phyloP scores from a whole-genome alignment of 2,888 invertebrate species.

The Acrocyrtus sp. region DNA sequence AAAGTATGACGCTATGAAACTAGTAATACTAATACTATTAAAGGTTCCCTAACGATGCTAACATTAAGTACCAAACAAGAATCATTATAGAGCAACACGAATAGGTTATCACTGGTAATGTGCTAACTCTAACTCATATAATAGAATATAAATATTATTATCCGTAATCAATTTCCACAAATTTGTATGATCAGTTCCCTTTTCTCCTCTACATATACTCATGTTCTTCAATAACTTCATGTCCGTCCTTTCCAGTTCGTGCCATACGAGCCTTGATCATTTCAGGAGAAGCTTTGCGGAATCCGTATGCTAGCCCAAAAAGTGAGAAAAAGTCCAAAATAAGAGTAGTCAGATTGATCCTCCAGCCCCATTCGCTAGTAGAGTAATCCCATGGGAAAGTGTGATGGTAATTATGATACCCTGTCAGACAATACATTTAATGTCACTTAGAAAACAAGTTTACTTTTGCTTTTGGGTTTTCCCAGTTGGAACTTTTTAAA shows the following conservation, averaged over 20 bases:
- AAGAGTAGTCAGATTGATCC: conserved; percentile 48
- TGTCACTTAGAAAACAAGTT: background rate
- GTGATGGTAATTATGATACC: conserved; percentile 57
- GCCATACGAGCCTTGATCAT: conserved; percentile 53
- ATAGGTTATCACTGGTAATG: too few relatives aligned
- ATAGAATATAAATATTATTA: too few relatives aligned
- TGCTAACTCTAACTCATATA: too few relatives aligned
- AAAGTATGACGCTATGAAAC: too few relatives aligned
- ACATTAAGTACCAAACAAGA: too few relatives aligned
- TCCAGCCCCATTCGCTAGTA: conserved; percentile 50
- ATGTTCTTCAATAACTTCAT: conserved; percentile 48
- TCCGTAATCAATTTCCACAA: too few relatives aligned
- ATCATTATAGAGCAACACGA: too few relatives aligned
- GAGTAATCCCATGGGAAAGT: conserved; percentile 57
- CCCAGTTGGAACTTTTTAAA: too few relatives aligned
- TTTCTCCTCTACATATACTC: conserved; percentile 59
- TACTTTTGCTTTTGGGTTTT: background rate
- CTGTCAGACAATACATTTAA: too few relatives aligned
- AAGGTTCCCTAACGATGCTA: too few relatives aligned
- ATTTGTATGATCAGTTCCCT: too few relatives aligned
- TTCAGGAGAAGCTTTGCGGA: conserved; percentile 46
- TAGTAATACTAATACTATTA: too few relatives aligned
- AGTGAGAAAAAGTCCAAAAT: conserved; percentile 35
- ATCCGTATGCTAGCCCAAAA: conserved; percentile 50
- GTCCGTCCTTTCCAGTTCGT: conserved; percentile 46